Evolutionary conservation across 2,888 invertebrate genomes (phyloP), one percentile per base, ranked within the genome.

Genomic region (Plusia festucae): DNA sequence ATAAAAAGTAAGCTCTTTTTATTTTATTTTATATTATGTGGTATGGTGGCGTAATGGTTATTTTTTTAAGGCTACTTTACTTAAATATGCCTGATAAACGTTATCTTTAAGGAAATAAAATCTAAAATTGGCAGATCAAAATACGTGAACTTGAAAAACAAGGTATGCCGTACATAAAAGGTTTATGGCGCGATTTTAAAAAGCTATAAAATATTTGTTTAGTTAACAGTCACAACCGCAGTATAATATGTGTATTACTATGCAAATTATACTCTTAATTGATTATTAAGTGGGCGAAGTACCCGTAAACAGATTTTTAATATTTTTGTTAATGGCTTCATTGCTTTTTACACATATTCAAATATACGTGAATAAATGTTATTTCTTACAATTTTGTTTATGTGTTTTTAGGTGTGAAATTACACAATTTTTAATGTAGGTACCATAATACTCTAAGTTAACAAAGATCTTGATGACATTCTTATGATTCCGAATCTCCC

Each of bases 51-150:
- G 15, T 53, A 68, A 22, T 40, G 30, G 30, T 16, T 49, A 59
- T 53, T n/a, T 32, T 18, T 27, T 11, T 52, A 44, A 62, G 5
- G 24, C 57, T 58, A 55, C 22, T 70, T 55, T 70, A 2, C 5
- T 60, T 51, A 49, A 40, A 40, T 40, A 53, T 16, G 49, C 60
- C 13, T 52, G 60, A 54, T 60, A 75, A 52, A 11, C 3, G 11
- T 64, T 60, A 70, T 75, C 52, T 60, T 60, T 30, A 18, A 1
- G 22, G 59, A n/a, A 70, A 61, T 55, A 30, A 70, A 44, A 40
- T 56, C 40, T 20, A 52, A 63, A 60, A 60, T 27, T 51, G 5
- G 60, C 52, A 60, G 8, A 18, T 15, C 34, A 13, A 9, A 22
- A 54, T 53, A 44, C 5, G 16, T 15, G 1, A 59, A n/a, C 13